A percentile compares a stretch with the other conserved stretches of the same genome.
Conservation (phyloP, 2,888 invertebrate genomes). For the Erebia palarica region DNA sequence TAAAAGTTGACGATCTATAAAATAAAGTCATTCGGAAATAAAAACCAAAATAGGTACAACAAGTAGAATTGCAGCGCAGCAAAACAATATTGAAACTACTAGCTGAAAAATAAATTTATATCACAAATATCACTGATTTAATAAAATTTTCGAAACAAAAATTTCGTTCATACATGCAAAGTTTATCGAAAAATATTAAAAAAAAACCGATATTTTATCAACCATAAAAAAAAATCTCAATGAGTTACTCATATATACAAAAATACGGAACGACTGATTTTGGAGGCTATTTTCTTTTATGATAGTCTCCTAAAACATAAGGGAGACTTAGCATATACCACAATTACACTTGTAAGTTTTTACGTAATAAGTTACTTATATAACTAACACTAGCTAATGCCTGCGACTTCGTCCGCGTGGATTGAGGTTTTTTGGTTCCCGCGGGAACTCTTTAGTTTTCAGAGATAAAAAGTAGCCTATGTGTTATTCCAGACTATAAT, state of each 20-base stretch:
- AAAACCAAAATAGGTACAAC: slow-evolving; percentile 12
- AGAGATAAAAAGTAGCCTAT: too few species aligned
- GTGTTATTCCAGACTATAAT: too few species aligned
- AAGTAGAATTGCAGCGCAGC: slow-evolving; percentile 37
- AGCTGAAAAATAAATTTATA: slow-evolving; percentile 32
- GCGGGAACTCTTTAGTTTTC: too few species aligned
- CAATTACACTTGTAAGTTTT: too few species aligned
- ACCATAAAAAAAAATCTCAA: too few species aligned
- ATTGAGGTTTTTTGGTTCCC: too few species aligned
- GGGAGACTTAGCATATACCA: neutral
- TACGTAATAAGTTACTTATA: neutral
- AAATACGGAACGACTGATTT: neutral
- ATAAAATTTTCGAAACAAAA: neutral
- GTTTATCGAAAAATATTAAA: neutral
- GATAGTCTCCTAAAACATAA: neutral
- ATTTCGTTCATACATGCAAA: slow-evolving; percentile 29
- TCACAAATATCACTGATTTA: neutral
- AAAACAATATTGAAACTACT: slow-evolving; percentile 42
- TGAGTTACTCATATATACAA: too few species aligned
- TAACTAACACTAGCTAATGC: too few species aligned
- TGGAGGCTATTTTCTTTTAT: neutral
- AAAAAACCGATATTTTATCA: neutral
- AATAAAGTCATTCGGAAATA: slow-evolving; percentile 13
- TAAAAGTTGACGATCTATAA: slow-evolving; percentile 8
- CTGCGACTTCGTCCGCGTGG: too few species aligned